Conservation (phyloP, 2,113 vertebrate genomes). For the Dermatemys mawii region DNA sequence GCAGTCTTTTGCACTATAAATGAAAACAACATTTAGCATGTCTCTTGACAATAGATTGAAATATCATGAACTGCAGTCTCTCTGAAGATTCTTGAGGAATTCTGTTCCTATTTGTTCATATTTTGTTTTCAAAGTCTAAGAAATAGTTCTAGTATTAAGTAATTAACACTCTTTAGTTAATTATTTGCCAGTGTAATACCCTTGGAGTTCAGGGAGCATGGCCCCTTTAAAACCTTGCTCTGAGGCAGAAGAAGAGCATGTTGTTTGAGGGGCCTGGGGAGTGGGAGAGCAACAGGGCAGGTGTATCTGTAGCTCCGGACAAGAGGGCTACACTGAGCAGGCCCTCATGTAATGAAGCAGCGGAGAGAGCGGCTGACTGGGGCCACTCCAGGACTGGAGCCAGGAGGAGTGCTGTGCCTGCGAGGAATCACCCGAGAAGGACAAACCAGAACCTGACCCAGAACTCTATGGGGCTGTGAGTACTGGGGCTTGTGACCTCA, state of each 20-base stretch:
- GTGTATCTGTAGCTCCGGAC: background rate
- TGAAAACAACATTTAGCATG: background rate
- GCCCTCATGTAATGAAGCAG: background rate
- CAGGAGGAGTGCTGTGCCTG: background rate
- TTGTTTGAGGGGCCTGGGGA: background rate
- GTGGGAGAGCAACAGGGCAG: background rate
- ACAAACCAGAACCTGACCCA: too few species aligned
- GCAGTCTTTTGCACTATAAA: background rate
- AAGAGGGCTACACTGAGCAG: background rate
- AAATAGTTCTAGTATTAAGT: slow-evolving; percentile 24
- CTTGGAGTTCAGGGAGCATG: background rate
- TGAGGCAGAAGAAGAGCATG: background rate
- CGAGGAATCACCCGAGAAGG: too few species aligned
- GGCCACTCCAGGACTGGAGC: background rate
- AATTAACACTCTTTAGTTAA: slow-evolving; percentile 24
- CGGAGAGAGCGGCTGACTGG: background rate
- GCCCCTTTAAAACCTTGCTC: background rate
- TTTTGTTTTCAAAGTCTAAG: slow-evolving; percentile 28
- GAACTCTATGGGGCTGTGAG: too few species aligned
- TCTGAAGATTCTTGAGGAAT: background rate
- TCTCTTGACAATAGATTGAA: background rate
- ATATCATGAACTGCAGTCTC: background rate
- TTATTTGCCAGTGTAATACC: background rate
- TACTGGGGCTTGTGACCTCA: too few species aligned
- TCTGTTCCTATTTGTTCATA: slow-evolving; percentile 21